phyloP scores from a whole-genome alignment of 2,888 invertebrate species.

The Eupithecia inturbata region DNA sequence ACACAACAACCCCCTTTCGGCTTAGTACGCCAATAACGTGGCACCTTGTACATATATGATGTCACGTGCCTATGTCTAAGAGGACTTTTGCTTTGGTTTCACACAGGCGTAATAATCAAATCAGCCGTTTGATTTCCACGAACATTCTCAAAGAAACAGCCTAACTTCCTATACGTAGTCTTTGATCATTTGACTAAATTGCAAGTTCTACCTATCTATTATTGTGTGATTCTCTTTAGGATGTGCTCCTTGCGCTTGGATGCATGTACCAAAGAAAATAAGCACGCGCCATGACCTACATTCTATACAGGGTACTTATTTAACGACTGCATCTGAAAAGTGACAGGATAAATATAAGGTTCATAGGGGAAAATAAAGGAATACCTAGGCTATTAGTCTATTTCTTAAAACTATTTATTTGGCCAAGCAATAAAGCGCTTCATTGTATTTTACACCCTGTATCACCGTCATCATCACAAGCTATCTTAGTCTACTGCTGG shows the following conservation, averaged over 20 bases:
- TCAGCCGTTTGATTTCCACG: background rate
- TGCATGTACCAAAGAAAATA: conserved; percentile 34
- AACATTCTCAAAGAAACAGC: background rate
- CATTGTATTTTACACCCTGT: background rate
- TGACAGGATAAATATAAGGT: background rate
- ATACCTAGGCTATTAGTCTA: no score
- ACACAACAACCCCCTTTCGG: no score
- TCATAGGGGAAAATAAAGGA: background rate
- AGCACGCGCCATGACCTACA: conserved; percentile 43
- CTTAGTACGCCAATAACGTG: no score
- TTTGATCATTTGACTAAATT: background rate
- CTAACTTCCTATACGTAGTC: background rate
- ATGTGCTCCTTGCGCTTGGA: conserved; percentile 26
- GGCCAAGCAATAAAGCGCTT: background rate
- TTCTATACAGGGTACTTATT: conserved; percentile 16
- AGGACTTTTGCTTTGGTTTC: background rate
- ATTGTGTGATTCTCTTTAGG: conserved; percentile 28
- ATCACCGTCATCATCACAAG: no score
- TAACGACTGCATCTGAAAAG: background rate
- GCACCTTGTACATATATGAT: no score
- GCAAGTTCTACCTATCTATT: conserved; percentile 4
- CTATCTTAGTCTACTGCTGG: no score
- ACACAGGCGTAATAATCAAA: background rate
- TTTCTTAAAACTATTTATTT: no score
- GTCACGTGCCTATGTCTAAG: no score